Evolutionary conservation across 1,140 invertebrate species (phyloP), one percentile per base, ranked within the genome.

Genomic region (Magallana angulata): DNA sequence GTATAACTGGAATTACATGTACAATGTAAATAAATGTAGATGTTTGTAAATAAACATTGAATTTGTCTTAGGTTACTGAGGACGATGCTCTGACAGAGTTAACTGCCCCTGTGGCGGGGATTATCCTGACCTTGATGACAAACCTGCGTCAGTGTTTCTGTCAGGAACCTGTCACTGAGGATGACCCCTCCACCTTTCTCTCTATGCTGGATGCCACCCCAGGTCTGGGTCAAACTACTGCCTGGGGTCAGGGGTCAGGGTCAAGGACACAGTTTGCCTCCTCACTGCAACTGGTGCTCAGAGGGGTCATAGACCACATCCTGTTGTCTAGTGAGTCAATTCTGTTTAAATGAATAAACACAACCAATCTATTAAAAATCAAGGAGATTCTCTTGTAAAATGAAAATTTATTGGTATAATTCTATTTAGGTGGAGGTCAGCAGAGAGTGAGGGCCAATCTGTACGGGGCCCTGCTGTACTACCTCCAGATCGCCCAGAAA

Each of bases 371-470:
- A 48, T 48, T 48, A 3, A 48, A 48, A 48, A 1, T 5, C 1
- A 3, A 48, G 5, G 1, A 48, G 2, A 48, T 0, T 48, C 36
- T 48, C 36, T 48, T 0, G 36, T 48, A 4, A 5, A 48, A 48
- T 3, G 36, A 48, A 1, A 48, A 0, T 48, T 48, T 48, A 48
- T 48, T 2, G 36, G 36, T 48, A 48, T 48, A 1, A 48, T 48
- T 1, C 36, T 82, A 16, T 82, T 57, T 82, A 95, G 95, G 94
- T 89, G 93, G 93, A 85, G 96, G 96, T 0, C 97, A 96, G 3
- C 98, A 98, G 92, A 97, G 97, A 92, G 96, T 98, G 60, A 95
- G 97, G 80, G 97, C 97, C 0, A 98, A 98, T 94, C 94, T 98
- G 6, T 98, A 98, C 92, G 97, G 96, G 85, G 94, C 95, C 9